These are phyloP conservation scores for Leptothorax acervorum DNA, from an alignment of 2,888 invertebrate species.

Conservation along the genomic window DNA sequence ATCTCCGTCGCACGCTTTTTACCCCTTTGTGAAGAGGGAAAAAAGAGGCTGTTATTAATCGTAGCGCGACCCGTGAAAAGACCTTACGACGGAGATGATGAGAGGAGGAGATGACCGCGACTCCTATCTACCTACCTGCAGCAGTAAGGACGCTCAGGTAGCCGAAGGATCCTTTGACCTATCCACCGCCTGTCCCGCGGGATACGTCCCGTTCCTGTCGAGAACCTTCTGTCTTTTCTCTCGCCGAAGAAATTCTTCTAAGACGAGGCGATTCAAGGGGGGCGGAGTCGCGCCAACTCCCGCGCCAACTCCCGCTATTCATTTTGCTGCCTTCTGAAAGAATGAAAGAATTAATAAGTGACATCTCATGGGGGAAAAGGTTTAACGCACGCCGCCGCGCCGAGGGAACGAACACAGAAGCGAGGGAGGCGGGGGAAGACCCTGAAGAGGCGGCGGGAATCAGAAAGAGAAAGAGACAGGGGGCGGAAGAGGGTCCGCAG, in stretches of 20 bases:
- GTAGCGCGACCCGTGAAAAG: conserved; percentile 75
- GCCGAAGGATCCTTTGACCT: conserved; percentile 82
- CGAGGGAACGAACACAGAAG: conserved; percentile 38
- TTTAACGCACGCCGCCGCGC: conserved; percentile 76
- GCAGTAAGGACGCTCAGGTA: conserved; percentile 80
- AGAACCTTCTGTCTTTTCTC: conserved; percentile 74
- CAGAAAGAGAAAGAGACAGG: conserved; percentile 26
- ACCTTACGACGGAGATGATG: conserved; percentile 61
- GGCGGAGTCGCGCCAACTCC: conserved; percentile 71
- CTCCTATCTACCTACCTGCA: conserved; percentile 58
- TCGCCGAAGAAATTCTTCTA: conserved; percentile 71
- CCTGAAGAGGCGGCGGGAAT: background rate
- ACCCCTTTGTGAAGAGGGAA: conserved; percentile 58
- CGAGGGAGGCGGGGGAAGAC: conserved; percentile 27
- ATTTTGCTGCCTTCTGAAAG: conserved; percentile 79
- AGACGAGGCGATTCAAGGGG: conserved; percentile 62
- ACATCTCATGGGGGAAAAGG: conserved; percentile 82
- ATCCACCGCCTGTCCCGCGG: conserved; percentile 79
- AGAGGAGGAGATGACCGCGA: conserved; percentile 57
- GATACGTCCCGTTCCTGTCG: conserved; percentile 77
- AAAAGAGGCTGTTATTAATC: conserved; percentile 79
- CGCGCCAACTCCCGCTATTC: conserved; percentile 81
- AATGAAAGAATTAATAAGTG: conserved; percentile 85
- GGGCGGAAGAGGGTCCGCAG: conserved; percentile 7
- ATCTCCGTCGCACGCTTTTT: conserved; percentile 50